Conservation (phyloP, 2,797 vertebrate genomes). For the Neomorphus geoffroyi region DNA sequence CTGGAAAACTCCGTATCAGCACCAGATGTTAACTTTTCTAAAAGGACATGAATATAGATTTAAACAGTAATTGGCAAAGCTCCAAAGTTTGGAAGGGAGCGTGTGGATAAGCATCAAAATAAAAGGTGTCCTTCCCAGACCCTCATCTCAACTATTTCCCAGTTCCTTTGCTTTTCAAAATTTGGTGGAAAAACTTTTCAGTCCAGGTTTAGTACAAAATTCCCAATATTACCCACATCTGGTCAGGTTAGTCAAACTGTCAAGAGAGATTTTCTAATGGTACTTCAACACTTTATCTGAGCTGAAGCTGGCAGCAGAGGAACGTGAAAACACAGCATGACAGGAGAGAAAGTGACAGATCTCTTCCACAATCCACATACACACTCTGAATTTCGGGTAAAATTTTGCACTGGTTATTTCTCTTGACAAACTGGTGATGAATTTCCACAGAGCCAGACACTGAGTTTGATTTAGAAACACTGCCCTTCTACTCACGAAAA, state of each 20-base stretch:
- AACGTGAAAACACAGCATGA: background rate
- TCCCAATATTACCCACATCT: background rate
- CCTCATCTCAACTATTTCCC: background rate
- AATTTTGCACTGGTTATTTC: background rate
- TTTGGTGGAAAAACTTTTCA: background rate
- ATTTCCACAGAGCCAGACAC: constrained; percentile 8
- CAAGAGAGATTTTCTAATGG: background rate
- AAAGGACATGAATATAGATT: constrained; percentile 26
- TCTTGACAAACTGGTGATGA: constrained; percentile 38
- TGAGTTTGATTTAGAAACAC: constrained; percentile 16
- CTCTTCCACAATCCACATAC: background rate
- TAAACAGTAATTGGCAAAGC: background rate
- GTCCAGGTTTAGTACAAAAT: background rate
- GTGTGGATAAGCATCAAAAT: background rate
- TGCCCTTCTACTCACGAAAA: background rate
- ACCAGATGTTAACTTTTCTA: constrained; percentile 27
- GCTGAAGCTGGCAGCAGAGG: constrained; percentile 15
- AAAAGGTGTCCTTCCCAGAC: background rate
- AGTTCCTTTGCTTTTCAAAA: background rate
- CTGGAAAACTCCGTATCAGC: constrained; percentile 35
- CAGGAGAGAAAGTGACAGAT: constrained; percentile 24
- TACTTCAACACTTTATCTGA: background rate
- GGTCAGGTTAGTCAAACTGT: background rate
- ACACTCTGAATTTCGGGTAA: constrained; percentile 14
- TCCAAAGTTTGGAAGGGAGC: background rate